Base-by-base conservation (phyloP, 1,140 invertebrate species). In the Temnothorax nylanderi region DNA sequence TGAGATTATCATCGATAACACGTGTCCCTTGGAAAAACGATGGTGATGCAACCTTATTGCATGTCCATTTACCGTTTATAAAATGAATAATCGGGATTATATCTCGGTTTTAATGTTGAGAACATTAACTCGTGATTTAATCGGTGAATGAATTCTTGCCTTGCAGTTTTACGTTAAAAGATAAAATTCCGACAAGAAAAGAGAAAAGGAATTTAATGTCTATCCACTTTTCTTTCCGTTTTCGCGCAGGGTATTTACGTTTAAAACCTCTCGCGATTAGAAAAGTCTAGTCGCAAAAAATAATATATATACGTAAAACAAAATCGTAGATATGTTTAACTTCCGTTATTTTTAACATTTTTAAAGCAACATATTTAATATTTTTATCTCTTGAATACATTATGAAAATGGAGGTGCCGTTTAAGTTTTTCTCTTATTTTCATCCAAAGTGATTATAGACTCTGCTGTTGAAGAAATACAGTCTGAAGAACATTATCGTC, bases 1-100 rank as follows among this genome's bases (percentile, higher is more conserved):
- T 80, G 47, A 26, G 26, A 80, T 80, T 51, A 80, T 67, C 44
- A 32, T 49, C 62, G 44, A 69, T 80, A 80, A 80, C 32, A 18
- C 11, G 32, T 51, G 11, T 41, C n/a, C 3, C 8, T 37, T 16
- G 41, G 11, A 49, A 65, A 67, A 78, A 67, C 13, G 21, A 44
- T 62, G 4, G 16, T 26, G 37, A 5, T 32, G 26, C 41, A 47
- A 37, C 6, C 37, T 49, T 78, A 65, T 58, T 13, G 3, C 34
- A 6, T 34, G 16, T 54, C 16, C 13, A 34, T 54, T 34, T 16
- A 11, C n/a, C 16, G 7, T 76, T 54, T 54, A 26, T 13, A 13
- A n/a, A 34, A 10, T 74, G 47, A 54, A 74, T 56, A 37, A 34
- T 37, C 18, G 2, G 2, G 16, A 74, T 56, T 74, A 21, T 74